Evolutionary conservation across 2,888 invertebrate species (phyloP).

Genomic region (Hypomecis punctinalis): DNA sequence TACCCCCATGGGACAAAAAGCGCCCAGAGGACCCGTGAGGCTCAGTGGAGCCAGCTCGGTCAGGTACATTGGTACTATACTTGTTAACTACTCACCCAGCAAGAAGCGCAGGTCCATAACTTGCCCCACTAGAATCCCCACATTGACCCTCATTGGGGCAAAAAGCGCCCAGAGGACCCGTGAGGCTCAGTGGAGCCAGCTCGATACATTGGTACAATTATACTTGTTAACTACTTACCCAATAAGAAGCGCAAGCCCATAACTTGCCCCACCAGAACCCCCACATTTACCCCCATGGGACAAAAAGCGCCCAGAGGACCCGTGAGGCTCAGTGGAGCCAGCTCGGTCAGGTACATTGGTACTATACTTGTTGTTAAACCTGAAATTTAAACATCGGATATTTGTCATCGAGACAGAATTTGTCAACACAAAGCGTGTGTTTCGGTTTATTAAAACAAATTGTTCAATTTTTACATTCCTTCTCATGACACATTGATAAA

Average conservation of each 20-base stretch:
- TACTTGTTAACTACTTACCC: constrained; percentile 69
- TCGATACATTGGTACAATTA: constrained; percentile 57
- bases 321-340: constrained; percentile 91
- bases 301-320: constrained; percentile 94
- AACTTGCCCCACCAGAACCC: constrained; percentile 90
- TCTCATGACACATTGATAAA: too few species aligned
- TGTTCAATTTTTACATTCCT: too few species aligned
- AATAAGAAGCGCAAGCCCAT: constrained; percentile 87
- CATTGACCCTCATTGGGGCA: constrained; percentile 93
- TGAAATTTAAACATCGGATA: constrained; percentile 49
- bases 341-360: constrained; percentile 96
- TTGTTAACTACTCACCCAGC: too few species aligned
- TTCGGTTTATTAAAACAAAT: too few species aligned
- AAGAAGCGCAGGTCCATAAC: too few species aligned
- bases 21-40: constrained; percentile 94
- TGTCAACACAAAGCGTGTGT: too few species aligned
- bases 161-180: constrained; percentile 94
- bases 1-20: constrained; percentile 92
- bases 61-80: constrained; percentile 95
- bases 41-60: constrained; percentile 88
- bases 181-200: constrained; percentile 90
- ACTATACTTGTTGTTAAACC: constrained; percentile 94
- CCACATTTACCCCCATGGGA: constrained; percentile 91
- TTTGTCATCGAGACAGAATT: too few species aligned
- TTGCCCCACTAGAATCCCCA: too few species aligned